Base-by-base conservation (phyloP, 2,797 vertebrate genomes). In the Neosilurus mollespiculum region DNA sequence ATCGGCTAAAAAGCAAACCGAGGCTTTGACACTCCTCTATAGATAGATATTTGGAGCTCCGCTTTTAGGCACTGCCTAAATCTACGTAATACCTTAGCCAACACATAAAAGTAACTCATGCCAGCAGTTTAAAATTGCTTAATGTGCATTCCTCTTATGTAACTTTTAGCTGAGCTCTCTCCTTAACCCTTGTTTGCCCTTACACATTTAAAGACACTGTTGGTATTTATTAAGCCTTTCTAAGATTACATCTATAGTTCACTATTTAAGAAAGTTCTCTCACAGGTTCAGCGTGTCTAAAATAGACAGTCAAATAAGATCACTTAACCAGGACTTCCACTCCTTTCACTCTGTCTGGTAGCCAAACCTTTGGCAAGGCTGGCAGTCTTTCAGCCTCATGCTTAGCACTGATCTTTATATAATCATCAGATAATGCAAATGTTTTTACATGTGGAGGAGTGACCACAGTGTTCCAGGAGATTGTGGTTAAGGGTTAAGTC, bases 371-470 rank as follows among this genome's bases (percentile, higher is more conserved):
- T 75, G 65, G 59, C 71, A 43, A 49, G 24, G 78, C 56, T 66
- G 54, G n/a, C 9, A 70, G 54, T 73, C 71, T 66, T 49, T 71
- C 22, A 58, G 69, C 67, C 80, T 84, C 71, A 22, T 30, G 53
- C 88, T 82, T 64, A 83, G 75, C 24, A 15, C 64, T 78, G 71
- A 67, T 78, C 67, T 62, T 81, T 78, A 62, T 76, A 76, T 61
- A 34, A 84, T n/a, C 69, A 73, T 66, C 82, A 84, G 81, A 85
- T 86, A 75, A 86, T 81, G 73, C 34, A 51, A 66, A 37, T 85
- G 61, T 83, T 86, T 78, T 85, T 81, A 85, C 78, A 71, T 71
- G 70, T 80, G 65, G 65, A 71, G 66, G 81, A 81, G 81, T 51
- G 49, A 81, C 53, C 37, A 67, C 53, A 77, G 49, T 73, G 71